A percentile compares a stretch with the other conserved stretches of the same genome.
phyloP scores from a whole-genome alignment of 1,140 invertebrate species.

The Neotoxoptera formosana region DNA sequence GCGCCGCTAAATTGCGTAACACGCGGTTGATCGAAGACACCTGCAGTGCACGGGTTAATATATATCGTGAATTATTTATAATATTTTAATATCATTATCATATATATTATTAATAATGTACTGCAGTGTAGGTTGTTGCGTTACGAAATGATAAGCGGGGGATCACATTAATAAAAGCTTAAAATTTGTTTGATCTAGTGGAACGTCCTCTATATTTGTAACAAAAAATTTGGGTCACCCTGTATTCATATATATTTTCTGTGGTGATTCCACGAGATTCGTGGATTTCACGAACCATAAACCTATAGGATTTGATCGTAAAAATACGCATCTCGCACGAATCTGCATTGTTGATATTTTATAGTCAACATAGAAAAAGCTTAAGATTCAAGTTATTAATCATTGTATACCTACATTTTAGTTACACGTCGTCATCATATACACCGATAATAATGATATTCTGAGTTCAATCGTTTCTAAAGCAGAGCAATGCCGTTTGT shows the following conservation, averaged over 20 bases:
- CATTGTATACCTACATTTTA: no score
- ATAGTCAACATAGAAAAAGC: no score
- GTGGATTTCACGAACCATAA: no score
- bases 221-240: background rate
- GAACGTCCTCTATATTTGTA: background rate
- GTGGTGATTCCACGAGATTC: background rate
- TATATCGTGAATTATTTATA: background rate
- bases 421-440: no score
- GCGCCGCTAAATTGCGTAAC: slow-evolving; percentile 90
- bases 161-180: background rate
- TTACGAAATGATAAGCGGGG: background rate
- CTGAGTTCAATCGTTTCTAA: background rate
- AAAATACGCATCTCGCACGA: no score
- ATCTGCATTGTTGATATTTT: no score
- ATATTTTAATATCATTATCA: background rate
- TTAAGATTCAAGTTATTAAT: no score
- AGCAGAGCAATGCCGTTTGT: background rate
- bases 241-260: background rate
- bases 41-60: slow-evolving; percentile 67
- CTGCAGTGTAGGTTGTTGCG: background rate
- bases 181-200: background rate
- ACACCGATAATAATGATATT: background rate
- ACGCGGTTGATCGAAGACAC: slow-evolving; percentile 99
- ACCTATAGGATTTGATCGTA: background rate
- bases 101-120: background rate